Conservation (phyloP, 37 sponge, comb jelly and placozoan species). For the Hexactinellida sp. region DNA sequence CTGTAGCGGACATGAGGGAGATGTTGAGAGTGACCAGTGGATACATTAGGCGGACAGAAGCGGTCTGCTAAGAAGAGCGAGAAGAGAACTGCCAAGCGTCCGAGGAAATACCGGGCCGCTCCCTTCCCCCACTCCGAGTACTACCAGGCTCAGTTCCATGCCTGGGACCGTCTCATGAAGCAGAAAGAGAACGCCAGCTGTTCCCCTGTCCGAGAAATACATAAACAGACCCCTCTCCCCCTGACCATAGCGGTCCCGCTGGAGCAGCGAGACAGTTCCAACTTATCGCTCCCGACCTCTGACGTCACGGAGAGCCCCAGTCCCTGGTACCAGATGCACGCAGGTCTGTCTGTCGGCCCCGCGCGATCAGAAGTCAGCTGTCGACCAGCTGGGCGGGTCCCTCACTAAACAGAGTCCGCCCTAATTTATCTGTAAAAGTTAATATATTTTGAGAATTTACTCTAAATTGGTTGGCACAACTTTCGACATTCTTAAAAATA, state of each 20-base stretch:
- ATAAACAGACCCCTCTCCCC: no score
- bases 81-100: background rate
- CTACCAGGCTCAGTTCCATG: background rate
- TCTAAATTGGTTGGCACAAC: background rate
- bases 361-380: background rate
- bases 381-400: background rate
- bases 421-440: background rate
- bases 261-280: background rate
- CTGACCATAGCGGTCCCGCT: background rate
- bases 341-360: background rate
- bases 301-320: background rate
- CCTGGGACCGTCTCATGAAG: background rate
- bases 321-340: slow-evolving; percentile 4
- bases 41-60: background rate
- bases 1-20: background rate
- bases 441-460: background rate
- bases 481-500: background rate
- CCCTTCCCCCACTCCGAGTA: slow-evolving; percentile 2
- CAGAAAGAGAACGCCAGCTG: background rate
- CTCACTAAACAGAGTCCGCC: background rate
- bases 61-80: background rate
- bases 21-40: background rate
- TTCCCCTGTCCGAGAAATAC: background rate
- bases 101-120: background rate
- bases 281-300: background rate